These are phyloP conservation scores for Odobenus rosmarus DNA, from an alignment of 2,113 vertebrate genomes.

Conservation along the genomic window DNA sequence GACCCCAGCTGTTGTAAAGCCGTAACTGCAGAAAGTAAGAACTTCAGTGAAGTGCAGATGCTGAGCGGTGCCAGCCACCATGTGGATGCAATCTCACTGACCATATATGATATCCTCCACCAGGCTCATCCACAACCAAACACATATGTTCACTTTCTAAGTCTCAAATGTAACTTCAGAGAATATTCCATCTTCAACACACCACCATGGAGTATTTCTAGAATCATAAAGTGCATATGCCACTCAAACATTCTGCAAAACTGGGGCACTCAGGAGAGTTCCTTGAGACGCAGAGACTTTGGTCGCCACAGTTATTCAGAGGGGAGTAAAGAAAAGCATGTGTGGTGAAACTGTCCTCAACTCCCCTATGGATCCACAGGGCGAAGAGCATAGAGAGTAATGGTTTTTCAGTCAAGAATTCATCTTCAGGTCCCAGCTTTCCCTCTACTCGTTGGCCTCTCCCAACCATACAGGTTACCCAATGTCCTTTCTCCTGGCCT, in stretches of 20 bases:
- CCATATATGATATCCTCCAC: fast-evolving
- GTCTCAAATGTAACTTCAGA: not conserved
- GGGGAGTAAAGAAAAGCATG: not conserved
- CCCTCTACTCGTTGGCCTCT: not conserved
- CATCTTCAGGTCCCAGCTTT: not conserved
- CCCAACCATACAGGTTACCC: not conserved
- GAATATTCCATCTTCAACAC: not conserved
- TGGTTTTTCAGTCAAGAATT: not conserved
- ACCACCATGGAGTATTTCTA: not conserved
- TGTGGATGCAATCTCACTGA: not conserved
- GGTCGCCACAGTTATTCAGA: not conserved
- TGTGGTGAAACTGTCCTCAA: not conserved
- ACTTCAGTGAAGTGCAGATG: not conserved
- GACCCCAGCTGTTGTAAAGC: not conserved
- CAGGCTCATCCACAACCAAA: not conserved
- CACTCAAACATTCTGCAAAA: not conserved
- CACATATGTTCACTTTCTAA: not conserved
- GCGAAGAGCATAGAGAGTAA: not conserved
- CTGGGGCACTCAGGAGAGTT: not conserved
- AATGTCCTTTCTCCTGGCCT: not conserved
- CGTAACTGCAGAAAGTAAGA: not conserved
- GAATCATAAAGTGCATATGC: not conserved
- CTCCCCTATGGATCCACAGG: not conserved
- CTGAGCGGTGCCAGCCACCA: not conserved
- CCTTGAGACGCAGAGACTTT: not conserved